A percentile compares a stretch with the other conserved stretches of the same genome.
These are phyloP conservation scores for Sphyrna mokarran DNA, from an alignment of 2,113 vertebrate species.

Conservation along the genomic window DNA sequence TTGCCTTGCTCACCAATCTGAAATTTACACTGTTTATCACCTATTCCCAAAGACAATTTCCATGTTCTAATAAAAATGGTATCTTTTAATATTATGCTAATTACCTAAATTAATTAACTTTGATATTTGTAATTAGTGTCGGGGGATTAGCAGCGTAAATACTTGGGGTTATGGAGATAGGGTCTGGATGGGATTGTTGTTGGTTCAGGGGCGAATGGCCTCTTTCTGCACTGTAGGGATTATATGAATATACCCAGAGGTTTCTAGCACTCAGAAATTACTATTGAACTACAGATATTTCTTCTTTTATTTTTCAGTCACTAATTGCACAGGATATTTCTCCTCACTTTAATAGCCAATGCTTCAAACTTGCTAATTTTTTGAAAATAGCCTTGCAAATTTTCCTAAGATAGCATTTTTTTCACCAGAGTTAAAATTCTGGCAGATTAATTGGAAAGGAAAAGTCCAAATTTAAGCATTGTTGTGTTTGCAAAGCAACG, in stretches of 20 bases:
- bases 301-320: not conserved
- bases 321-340: not conserved
- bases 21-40: no score
- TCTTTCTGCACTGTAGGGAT: not conserved
- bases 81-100: no score
- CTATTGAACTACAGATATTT: not conserved
- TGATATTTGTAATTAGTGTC: no score
- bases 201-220: no score
- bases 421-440: not conserved
- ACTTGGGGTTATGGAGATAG: no score
- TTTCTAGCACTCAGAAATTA: not conserved
- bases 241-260: not conserved
- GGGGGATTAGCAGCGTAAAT: no score
- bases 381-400: not conserved
- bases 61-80: no score
- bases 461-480: not conserved
- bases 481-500: not conserved
- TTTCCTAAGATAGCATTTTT: not conserved
- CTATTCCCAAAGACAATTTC: no score
- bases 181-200: no score
- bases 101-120: no score
- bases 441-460: not conserved
- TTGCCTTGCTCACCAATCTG: no score
- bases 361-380: not conserved
- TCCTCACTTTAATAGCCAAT: not conserved